These are phyloP conservation scores for Trematomus bernacchii DNA, from an alignment of 2,797 vertebrate genomes.

Conservation along the genomic window DNA sequence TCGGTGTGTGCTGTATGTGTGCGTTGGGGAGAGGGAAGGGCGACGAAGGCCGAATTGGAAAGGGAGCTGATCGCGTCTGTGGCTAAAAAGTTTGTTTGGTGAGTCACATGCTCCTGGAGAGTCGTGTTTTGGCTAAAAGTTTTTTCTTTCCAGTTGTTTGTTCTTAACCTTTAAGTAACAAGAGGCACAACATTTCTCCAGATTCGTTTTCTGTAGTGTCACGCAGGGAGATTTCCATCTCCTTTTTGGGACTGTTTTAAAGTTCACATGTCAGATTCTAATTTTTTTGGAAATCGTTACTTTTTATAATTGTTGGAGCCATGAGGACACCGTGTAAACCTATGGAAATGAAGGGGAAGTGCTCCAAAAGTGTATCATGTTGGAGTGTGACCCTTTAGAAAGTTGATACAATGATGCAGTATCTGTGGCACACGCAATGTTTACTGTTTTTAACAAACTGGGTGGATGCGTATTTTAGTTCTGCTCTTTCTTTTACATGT, in stretches of 20 bases:
- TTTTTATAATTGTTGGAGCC: not conserved
- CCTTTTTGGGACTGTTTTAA: slow-evolving; percentile 4
- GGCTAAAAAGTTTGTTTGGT: slow-evolving; percentile 74
- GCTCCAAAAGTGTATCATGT: not conserved
- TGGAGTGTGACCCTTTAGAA: slow-evolving; percentile 1
- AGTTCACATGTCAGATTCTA: slow-evolving; percentile 4
- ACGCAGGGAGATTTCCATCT: slow-evolving; percentile 9
- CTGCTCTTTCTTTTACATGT: not conserved
- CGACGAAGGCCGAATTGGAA: slow-evolving; percentile 54
- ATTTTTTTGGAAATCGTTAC: slow-evolving; percentile 7
- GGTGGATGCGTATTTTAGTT: not conserved
- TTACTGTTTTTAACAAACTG: not conserved
- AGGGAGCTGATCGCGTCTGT: slow-evolving; percentile 70
- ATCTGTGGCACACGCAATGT: not conserved
- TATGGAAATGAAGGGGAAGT: not conserved
- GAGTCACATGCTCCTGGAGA: slow-evolving; percentile 78
- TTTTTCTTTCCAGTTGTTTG: slow-evolving; percentile 60
- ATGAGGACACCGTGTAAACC: not conserved
- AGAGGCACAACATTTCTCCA: slow-evolving; percentile 31
- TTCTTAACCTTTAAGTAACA: slow-evolving; percentile 47
- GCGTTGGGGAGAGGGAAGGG: slow-evolving; percentile 53
- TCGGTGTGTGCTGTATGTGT: slow-evolving; percentile 56
- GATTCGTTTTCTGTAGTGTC: slow-evolving; percentile 13
- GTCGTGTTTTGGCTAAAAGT: slow-evolving; percentile 51
- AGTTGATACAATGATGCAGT: not conserved